These are phyloP conservation scores for Hipposideros larvatus DNA, from an alignment of 2,797 vertebrate genomes.

Conservation along the genomic window DNA sequence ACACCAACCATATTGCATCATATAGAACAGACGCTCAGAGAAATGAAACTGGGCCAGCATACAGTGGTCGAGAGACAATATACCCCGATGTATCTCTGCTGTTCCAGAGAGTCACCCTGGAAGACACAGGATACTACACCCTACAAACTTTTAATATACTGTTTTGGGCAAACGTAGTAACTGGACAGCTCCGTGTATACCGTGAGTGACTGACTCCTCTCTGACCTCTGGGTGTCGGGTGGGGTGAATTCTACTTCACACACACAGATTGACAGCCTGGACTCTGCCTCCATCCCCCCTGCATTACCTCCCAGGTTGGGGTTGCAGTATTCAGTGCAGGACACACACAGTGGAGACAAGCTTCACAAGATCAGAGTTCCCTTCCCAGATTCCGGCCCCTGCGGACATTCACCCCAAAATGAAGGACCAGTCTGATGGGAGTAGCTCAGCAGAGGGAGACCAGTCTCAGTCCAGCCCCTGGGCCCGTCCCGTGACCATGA, in stretches of 20 bases:
- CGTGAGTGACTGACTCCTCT: neutral
- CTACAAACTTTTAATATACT: too few species aligned
- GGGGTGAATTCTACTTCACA: neutral
- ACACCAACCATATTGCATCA: accelerated
- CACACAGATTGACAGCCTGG: accelerated
- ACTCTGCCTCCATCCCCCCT: too few species aligned
- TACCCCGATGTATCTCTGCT: neutral
- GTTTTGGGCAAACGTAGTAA: too few species aligned
- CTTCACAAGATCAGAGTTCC: neutral
- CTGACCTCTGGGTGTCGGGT: neutral
- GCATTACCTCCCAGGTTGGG: accelerated
- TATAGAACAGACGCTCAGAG: accelerated
- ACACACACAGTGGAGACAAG: neutral
- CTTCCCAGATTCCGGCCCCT: neutral
- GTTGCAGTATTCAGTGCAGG: neutral
- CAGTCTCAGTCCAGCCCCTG: neutral
- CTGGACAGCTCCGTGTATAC: accelerated
- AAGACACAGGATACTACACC: neutral
- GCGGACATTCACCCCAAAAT: neutral
- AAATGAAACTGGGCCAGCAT: accelerated
- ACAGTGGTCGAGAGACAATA: accelerated
- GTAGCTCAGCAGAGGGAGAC: neutral
- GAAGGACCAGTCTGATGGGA: neutral
- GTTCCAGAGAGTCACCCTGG: accelerated
- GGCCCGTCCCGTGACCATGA: neutral